Conservation (phyloP, 1,140 invertebrate species). For the Temnothorax curvispinosus region DNA sequence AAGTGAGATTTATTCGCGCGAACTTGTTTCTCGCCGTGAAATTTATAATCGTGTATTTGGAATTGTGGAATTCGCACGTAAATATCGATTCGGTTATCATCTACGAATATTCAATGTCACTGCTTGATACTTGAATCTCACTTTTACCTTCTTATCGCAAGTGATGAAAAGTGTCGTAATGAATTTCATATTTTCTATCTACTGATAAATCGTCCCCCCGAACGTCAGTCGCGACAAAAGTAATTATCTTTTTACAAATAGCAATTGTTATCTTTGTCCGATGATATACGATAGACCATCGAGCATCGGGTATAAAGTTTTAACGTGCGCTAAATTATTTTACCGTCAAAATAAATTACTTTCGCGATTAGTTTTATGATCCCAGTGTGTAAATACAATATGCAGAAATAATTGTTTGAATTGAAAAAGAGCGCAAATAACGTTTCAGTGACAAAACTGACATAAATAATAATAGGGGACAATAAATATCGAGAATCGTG, state of each 20-base stretch:
- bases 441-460: neutral
- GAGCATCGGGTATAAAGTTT: slow-evolving; percentile 13
- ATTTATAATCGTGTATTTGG: neutral
- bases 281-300: slow-evolving; percentile 14
- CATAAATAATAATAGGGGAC: neutral
- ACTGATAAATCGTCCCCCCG: neutral
- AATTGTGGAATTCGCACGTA: neutral
- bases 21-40: slow-evolving; percentile 2
- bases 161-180: neutral
- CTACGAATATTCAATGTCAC: neutral
- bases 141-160: slow-evolving; percentile 2
- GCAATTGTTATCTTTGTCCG: neutral
- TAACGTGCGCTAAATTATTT: slow-evolving; percentile 6
- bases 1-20: neutral
- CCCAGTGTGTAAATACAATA: neutral
- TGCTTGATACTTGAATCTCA: neutral
- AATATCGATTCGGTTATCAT: slow-evolving; percentile 50
- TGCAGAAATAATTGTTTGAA: slow-evolving; percentile 1
- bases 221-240: slow-evolving; percentile 3
- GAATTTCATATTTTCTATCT: slow-evolving; percentile 15
- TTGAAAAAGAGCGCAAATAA: slow-evolving; percentile 14
- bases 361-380: slow-evolving; percentile 21
- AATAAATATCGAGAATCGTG: neutral
- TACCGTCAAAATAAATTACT: slow-evolving; percentile 9
- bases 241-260: slow-evolving; percentile 21